These are phyloP conservation scores for Cyphomyrus plagiostoma DNA, from an alignment of 2,113 vertebrate species.

Conservation along the genomic window DNA sequence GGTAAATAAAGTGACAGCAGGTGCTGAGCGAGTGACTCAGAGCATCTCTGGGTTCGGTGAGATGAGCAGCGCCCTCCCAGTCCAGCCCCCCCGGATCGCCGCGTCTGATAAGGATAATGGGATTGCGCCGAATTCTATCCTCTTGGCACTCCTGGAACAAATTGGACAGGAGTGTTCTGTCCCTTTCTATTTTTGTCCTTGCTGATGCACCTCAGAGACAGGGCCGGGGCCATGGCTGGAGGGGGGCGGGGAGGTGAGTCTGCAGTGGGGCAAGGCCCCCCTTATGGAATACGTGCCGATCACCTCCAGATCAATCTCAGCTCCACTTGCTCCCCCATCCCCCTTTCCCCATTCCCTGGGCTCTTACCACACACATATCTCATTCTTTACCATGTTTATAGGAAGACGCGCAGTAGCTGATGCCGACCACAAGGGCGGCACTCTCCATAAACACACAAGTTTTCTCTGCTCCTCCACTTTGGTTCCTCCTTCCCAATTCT, in stretches of 20 bases:
- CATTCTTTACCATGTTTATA: slow-evolving; percentile 58
- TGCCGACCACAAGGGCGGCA: slow-evolving; percentile 33
- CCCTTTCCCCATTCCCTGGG: slow-evolving; percentile 9
- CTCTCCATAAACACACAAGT: slow-evolving; percentile 12
- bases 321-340: background rate
- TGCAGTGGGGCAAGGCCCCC: slow-evolving; percentile 4
- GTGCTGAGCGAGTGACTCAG: background rate
- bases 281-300: background rate
- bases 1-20: slow-evolving; percentile 11
- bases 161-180: slow-evolving; percentile 64
- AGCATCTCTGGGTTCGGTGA: slow-evolving; percentile 22
- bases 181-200: slow-evolving; percentile 57
- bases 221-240: background rate
- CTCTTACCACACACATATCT: background rate
- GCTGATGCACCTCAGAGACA: slow-evolving; percentile 33
- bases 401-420: slow-evolving; percentile 41
- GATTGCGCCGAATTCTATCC: slow-evolving; percentile 60
- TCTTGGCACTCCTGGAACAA: slow-evolving; percentile 60
- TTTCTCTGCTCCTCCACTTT: slow-evolving; percentile 36
- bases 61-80: slow-evolving; percentile 34
- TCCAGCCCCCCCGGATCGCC: slow-evolving; percentile 63
- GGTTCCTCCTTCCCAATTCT: slow-evolving; percentile 48
- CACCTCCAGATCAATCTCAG: background rate
- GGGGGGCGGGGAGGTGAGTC: background rate
- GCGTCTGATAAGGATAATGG: slow-evolving; percentile 79